Base-by-base conservation (phyloP, 2,888 invertebrate genomes). In the Opisthograptis luteolata region DNA sequence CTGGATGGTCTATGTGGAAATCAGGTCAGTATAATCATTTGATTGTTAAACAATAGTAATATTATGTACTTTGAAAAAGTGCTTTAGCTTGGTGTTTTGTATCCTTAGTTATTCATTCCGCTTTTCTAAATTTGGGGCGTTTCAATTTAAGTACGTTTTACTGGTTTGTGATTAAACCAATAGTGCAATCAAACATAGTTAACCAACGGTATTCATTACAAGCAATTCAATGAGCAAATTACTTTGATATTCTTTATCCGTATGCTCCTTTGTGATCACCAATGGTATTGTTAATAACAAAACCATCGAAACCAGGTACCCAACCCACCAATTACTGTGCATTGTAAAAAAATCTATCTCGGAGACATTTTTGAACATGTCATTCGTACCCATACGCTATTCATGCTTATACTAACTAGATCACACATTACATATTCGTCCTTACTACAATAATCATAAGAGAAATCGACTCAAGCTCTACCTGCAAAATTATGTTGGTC, bases 361-460 rank as follows among this genome's bases (percentile, higher is more conserved):
- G 76, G 88, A 80, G 89, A 90, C 89, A 88, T 85, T 87, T 85
- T 84, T 79, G 84, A 82, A 84, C 81, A 80, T 87, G 87, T 88
- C 88, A 87, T 85, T 87, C 81, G 79, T 70, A 60, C 51, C n/a
- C 48, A 47, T 42, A 55, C 28, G 39, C 14, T 4, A 35, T 15
- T 20, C 2, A 22, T 51, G 17, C 42, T 24, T 17, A 2, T 47
- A 2, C 3, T 3, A 32, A 55, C 44, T 35, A 35, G n/a, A n/a
- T 30, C 31, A 49, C 27, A 20, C 17, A 36, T 35, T 54, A 41
- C 8, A 78, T 62, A 69, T 60, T 70, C 34, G 55, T 55, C 72
- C 54, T 55, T 83, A 74, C 49, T 0, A 0, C 3, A 3, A 12
- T 22, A 0, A 0, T 0, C 0, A n/a, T 56, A 59, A 62, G 54